Percentiles rank a stretch among this genome's conserved stretches.
phyloP scores from a whole-genome alignment of 2,113 vertebrate species.

The Shinisaurus crocodilurus region DNA sequence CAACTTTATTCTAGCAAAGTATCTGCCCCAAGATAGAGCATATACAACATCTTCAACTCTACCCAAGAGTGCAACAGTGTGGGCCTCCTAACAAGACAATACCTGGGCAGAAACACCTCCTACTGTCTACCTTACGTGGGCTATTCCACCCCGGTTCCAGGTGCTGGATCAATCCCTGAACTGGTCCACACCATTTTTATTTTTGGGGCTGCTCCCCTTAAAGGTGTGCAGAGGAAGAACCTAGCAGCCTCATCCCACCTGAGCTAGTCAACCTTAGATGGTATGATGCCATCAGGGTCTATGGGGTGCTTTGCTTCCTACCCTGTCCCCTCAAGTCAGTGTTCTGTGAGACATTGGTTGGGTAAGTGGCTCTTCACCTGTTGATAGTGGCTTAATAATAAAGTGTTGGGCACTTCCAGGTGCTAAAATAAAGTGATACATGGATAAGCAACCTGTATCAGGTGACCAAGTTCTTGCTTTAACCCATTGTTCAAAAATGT shows the following conservation, averaged over 20 bases:
- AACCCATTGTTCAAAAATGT: neutral
- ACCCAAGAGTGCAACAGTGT: neutral
- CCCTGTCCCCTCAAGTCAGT: neutral
- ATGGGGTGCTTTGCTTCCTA: neutral
- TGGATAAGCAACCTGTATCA: neutral
- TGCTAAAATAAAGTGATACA: neutral
- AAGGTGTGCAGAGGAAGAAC: neutral
- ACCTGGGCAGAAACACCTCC: neutral
- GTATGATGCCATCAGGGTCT: neutral
- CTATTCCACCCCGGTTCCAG: neutral
- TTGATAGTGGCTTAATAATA: neutral
- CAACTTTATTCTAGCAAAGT: neutral
- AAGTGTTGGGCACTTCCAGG: neutral
- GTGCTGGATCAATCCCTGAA: neutral
- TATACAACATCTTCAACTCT: neutral
- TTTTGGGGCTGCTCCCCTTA: neutral
- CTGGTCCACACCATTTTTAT: neutral
- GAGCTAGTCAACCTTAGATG: neutral
- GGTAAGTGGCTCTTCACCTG: neutral
- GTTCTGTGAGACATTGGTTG: neutral
- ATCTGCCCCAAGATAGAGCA: neutral
- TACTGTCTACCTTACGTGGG: neutral
- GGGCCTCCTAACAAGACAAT: neutral
- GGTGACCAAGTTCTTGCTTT: neutral
- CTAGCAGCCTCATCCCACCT: neutral